Evolutionary conservation across 2,113 vertebrate genomes (phyloP), one percentile per base, ranked within the genome.

Genomic region (Leucopternis melanops): DNA sequence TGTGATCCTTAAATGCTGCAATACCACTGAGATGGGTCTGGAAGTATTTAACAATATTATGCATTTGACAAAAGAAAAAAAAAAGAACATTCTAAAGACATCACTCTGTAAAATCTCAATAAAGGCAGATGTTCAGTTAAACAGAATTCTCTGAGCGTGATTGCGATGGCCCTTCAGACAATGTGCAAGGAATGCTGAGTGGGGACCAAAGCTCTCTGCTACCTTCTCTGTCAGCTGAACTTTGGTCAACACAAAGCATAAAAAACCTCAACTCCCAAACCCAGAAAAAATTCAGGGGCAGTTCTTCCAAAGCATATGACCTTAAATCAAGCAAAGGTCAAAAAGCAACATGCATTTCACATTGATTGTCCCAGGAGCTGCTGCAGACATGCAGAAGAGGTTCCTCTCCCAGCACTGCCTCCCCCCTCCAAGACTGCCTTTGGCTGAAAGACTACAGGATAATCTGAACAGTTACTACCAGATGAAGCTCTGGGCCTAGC

Each of bases 131-230:
- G 34, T 73, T 52, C 34, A 70, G 49, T 42, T 59, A 67, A 52
- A 12, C 23, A 44, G 72, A 88, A 59, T 44, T n/a, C 42, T 81
- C 36, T 34, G 25, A 91, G 50, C 22, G 40, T 34, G n/a, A 75
- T 6, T 50, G 31, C 32, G 14, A 45, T 27, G 21, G 34, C 61
- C 58, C 72, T 86, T 74, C 16, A 70, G 36, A 42, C 13, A 47
- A 26, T 1, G 6, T 0, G 2, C 0, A 6, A 81, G 52, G 57
- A 80, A 69, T 12, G 34, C 31, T 36, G 36, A 65, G 19, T 7
- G 16, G 8, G 11, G 55, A 86, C 11, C 36, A 86, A 84, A 66
- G 57, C 20, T 36, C 14, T 34, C 40, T 69, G 36, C 25, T 69
- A 8, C 29, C n/a, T 61, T 54, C 80, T 38, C 82, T 86, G 63